Evolutionary conservation across 2,113 vertebrate genomes (phyloP).

Genomic region (Nannobrachium achirus): DNA sequence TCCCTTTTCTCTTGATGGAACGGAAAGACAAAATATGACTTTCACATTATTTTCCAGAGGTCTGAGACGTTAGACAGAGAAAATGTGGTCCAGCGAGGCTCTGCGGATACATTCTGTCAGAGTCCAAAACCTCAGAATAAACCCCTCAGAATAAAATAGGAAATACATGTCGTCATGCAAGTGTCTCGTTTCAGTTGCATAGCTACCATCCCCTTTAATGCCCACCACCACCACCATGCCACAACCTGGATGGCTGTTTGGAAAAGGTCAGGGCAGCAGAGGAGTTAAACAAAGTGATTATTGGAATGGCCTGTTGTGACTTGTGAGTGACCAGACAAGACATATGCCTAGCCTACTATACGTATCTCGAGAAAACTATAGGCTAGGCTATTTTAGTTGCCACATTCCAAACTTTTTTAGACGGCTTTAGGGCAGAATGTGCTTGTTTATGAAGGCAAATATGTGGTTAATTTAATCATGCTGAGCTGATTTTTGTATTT

Average conservation of each 20-base stretch:
- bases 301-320: slow-evolving; percentile 21
- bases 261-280: background rate
- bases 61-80: slow-evolving; percentile 31
- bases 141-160: background rate
- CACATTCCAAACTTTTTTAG: too few relatives aligned
- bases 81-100: slow-evolving; percentile 25
- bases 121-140: slow-evolving; percentile 10
- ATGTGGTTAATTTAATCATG: too few relatives aligned
- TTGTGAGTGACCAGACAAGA: background rate
- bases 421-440: too few relatives aligned
- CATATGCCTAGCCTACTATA: background rate
- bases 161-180: slow-evolving; percentile 11
- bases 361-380: background rate
- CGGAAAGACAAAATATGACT: slow-evolving; percentile 65
- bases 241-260: background rate
- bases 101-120: slow-evolving; percentile 31
- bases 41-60: slow-evolving; percentile 60
- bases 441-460: too few relatives aligned
- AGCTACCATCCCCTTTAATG: background rate
- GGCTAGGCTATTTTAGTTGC: too few relatives aligned
- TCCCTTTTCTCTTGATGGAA: slow-evolving; percentile 54
- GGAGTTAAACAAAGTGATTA: slow-evolving; percentile 13
- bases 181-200: too few relatives aligned
- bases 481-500: too few relatives aligned
- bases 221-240: background rate